Evolutionary conservation across 2,113 vertebrate species (phyloP).

Genomic region (Prionailurus bengalensis): DNA sequence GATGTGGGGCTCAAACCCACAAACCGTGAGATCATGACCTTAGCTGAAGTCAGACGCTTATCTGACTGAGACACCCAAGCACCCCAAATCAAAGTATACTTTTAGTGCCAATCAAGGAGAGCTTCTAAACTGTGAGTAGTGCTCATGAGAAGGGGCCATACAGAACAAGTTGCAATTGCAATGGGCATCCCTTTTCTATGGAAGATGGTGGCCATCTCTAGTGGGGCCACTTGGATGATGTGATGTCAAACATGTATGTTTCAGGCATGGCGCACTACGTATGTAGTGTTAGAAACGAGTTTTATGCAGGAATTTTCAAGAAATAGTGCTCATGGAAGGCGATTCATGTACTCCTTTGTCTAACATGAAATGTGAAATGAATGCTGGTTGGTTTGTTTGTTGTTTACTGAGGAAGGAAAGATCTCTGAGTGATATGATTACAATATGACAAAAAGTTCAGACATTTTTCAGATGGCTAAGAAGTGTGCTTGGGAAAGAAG

Average conservation of each 20-base stretch:
- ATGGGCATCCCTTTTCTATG: not conserved
- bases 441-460: not conserved
- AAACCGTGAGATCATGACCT: too few relatives aligned
- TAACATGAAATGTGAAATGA: slow-evolving; percentile 23
- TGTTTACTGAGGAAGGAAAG: not conserved
- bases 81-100: not conserved
- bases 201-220: not conserved
- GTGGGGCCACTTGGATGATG: fast-evolving
- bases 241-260: not conserved
- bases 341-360: not conserved
- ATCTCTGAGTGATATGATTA: not conserved
- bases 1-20: too few relatives aligned
- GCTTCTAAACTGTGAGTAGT: not conserved
- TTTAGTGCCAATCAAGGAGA: not conserved
- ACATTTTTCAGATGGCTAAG: slow-evolving; percentile 42
- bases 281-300: not conserved
- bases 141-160: not conserved
- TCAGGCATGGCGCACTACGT: not conserved
- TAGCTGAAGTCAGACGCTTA: too few relatives aligned
- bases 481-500: not conserved
- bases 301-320: not conserved
- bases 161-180: not conserved
- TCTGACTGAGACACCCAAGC: too few relatives aligned
- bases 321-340: not conserved
- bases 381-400: not conserved